phyloP scores from a whole-genome alignment of 2,888 invertebrate species.

The Crioceris asparagi region DNA sequence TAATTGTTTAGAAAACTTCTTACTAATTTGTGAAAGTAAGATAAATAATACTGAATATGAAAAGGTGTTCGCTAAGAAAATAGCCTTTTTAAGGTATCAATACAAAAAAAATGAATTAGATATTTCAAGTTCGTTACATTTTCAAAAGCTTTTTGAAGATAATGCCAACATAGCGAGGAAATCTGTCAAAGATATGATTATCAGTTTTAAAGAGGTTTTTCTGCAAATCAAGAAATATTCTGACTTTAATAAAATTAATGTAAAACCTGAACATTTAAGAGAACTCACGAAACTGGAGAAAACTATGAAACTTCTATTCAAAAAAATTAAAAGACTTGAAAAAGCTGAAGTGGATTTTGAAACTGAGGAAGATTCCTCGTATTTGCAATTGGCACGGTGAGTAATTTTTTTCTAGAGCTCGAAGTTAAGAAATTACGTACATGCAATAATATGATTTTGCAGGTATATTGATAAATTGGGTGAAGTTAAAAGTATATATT shows the following conservation, averaged over 20 bases:
- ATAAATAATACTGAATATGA: neutral
- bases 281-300: slow-evolving; percentile 37
- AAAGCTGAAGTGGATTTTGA: slow-evolving; percentile 61
- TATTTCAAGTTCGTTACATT: slow-evolving; percentile 12
- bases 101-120: slow-evolving; percentile 17
- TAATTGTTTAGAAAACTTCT: neutral
- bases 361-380: slow-evolving; percentile 59
- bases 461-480: slow-evolving; percentile 22
- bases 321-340: slow-evolving; percentile 57
- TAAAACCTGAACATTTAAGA: slow-evolving; percentile 14
- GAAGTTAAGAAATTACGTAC: no score
- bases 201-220: slow-evolving; percentile 24
- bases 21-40: neutral
- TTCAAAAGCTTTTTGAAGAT: slow-evolving; percentile 16
- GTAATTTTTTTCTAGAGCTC: neutral
- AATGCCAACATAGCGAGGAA: slow-evolving; percentile 14
- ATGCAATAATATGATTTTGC: slow-evolving; percentile 4
- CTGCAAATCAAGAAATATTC: slow-evolving; percentile 17
- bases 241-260: slow-evolving; percentile 18
- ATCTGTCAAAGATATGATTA: slow-evolving; percentile 18
- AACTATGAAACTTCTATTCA: slow-evolving; percentile 50
- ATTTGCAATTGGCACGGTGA: slow-evolving; percentile 57
- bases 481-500: slow-evolving; percentile 26
- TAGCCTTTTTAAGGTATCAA: slow-evolving; percentile 15
- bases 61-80: neutral